These are phyloP conservation scores for Polymixis flavicincta DNA, from an alignment of 2,888 invertebrate genomes.

Conservation along the genomic window DNA sequence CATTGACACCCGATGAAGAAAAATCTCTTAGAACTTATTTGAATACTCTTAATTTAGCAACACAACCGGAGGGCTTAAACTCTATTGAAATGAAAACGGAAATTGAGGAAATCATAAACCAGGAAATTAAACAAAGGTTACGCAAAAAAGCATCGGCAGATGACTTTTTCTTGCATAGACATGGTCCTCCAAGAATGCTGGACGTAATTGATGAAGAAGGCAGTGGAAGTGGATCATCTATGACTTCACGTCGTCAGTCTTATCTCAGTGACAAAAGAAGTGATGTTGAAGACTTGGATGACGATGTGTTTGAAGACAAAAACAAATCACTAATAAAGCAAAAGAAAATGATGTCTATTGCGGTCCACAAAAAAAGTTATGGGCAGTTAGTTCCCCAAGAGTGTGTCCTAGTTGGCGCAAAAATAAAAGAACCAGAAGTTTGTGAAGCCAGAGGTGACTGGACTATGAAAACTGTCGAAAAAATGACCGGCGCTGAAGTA, in stretches of 20 bases:
- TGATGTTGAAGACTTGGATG: slow-evolving; percentile 87
- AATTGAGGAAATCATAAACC: slow-evolving; percentile 85
- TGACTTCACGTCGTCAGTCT: slow-evolving; percentile 90
- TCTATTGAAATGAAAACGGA: slow-evolving; percentile 85
- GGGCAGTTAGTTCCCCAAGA: slow-evolving; percentile 83
- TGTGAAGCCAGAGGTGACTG: slow-evolving; percentile 91
- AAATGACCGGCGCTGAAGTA: slow-evolving; percentile 92
- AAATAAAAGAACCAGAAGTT: slow-evolving; percentile 90
- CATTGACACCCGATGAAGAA: slow-evolving; percentile 91
- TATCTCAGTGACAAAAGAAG: slow-evolving; percentile 87
- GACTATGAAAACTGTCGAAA: slow-evolving; percentile 87
- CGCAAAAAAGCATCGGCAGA: slow-evolving; percentile 85
- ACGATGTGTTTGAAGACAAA: slow-evolving; percentile 86
- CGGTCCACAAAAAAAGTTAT: slow-evolving; percentile 78
- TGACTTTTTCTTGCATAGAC: slow-evolving; percentile 81
- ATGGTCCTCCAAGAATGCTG: slow-evolving; percentile 92
- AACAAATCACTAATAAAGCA: slow-evolving; percentile 73
- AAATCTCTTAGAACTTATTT: slow-evolving; percentile 89
- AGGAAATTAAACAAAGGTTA: slow-evolving; percentile 84
- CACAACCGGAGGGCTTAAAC: slow-evolving; percentile 83
- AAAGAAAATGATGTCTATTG: slow-evolving; percentile 68
- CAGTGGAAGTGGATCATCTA: slow-evolving; percentile 91
- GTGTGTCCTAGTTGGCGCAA: slow-evolving; percentile 91
- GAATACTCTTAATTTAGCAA: slow-evolving; percentile 89
- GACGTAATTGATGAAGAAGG: slow-evolving; percentile 95